Evolutionary conservation across 2,113 vertebrate genomes (phyloP), one percentile per base, ranked within the genome.

Genomic region (Arizona elegans): DNA sequence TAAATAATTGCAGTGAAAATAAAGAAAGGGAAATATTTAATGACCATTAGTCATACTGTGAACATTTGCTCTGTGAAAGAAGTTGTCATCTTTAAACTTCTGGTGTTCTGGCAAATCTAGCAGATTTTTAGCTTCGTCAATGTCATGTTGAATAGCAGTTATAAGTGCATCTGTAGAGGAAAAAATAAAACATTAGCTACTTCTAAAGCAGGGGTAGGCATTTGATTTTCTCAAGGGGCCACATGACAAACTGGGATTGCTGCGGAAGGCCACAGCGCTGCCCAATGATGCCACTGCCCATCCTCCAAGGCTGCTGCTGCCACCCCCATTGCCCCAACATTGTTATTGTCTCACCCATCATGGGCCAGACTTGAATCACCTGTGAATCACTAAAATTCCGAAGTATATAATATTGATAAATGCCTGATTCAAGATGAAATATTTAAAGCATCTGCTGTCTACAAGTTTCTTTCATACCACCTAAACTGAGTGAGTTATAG

Each of bases 41-140:
- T 98, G 98, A 90, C 98, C 98, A 70, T 99, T 99, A 87, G 97
- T 95, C 95, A 98, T 97, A 95, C 97, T 98, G 94, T 96, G 95
- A 95, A 81, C 62, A 56, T 96, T 94, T 1, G 95, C 88, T 21
- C 97, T 95, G 90, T 96, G 98, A 97, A 99, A 99, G 96, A 99
- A 99, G 95, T 98, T 98, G 92, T 99, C 98, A 13, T 98, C 97
- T 96, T 98, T 99, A 90, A 99, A 95, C 96, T 99, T 98, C 94
- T 97, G 96, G 94, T 98, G 98, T 95, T 99, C 99, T 86, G 99
- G 99, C 85, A 98, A 97, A 94, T 99, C 99, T 87, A 99, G 97
- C 65, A 96, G 97, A 86, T 95, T 96, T 94, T 99, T 98, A 58
- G 98, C 99, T 96, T 99, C 98, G 93, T 99, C 98, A n/a, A 99